Evolutionary conservation across 2,797 vertebrate species (phyloP).

Genomic region (Pseudopleuronectes americanus): DNA sequence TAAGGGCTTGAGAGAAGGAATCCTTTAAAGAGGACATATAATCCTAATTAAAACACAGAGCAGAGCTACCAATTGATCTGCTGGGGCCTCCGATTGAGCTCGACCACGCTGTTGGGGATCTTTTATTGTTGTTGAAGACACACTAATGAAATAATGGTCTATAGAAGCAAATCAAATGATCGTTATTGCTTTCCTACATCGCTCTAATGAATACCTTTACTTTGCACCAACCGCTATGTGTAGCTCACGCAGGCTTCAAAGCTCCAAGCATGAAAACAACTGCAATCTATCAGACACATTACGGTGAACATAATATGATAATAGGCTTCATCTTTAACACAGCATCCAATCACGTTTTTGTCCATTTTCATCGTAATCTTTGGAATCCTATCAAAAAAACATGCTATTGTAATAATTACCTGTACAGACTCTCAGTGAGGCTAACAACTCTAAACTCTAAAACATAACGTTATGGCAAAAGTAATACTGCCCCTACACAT

Average conservation of each 20-base stretch:
- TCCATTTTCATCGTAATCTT: neutral
- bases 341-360: neutral
- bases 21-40: conserved; percentile 80
- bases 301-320: conserved; percentile 9
- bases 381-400: neutral
- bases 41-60: conserved; percentile 82
- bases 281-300: conserved; percentile 5
- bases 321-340: neutral
- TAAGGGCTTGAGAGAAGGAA: conserved; percentile 69
- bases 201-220: conserved; percentile 46
- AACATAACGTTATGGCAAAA: neutral
- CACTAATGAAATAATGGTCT: conserved; percentile 67
- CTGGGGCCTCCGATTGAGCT: conserved; percentile 48
- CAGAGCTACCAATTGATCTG: conserved; percentile 75
- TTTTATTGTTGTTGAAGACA: conserved; percentile 66
- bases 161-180: conserved; percentile 63
- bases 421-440: neutral
- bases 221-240: conserved; percentile 22
- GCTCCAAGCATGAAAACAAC: neutral
- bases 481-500: neutral
- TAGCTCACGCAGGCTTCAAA: conserved; percentile 21
- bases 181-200: conserved; percentile 25
- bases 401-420: neutral
- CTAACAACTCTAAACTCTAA: neutral
- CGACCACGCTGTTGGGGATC: conserved; percentile 53